Conservation (phyloP, 2,888 invertebrate genomes). For the Micropterix aruncella region DNA sequence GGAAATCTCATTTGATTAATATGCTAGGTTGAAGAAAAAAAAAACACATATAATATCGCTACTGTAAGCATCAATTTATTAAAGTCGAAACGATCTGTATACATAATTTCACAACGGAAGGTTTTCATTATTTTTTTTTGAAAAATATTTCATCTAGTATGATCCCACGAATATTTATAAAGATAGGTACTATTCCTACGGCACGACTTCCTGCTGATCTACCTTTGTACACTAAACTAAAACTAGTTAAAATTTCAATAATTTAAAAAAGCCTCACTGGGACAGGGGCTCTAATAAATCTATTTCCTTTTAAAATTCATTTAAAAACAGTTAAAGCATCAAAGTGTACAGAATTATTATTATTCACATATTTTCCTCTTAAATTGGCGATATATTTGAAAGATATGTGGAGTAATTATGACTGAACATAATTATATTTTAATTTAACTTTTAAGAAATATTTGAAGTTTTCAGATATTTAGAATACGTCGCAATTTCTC, state of each 20-base stretch:
- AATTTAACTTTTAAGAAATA: no score
- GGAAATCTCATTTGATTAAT: no score
- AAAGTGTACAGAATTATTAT: no score
- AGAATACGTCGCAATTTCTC: no score
- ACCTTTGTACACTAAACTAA: not conserved
- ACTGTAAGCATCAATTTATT: not conserved
- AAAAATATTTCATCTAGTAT: not conserved
- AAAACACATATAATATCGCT: not conserved
- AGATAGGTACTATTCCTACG: not conserved
- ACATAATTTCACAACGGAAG: not conserved
- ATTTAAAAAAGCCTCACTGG: no score
- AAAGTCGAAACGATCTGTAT: not conserved
- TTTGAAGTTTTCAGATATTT: no score
- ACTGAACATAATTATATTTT: no score
- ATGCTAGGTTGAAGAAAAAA: no score
- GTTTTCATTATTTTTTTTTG: not conserved
- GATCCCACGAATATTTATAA: not conserved
- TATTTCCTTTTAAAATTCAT: not conserved
- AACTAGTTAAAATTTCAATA: not conserved
- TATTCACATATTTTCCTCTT: no score
- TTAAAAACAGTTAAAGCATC: no score
- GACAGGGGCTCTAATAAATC: not conserved
- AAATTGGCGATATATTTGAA: no score
- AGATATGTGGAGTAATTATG: no score
- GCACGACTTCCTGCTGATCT: not conserved